phyloP scores from a whole-genome alignment of 2,888 invertebrate species.

The Patella caerulea region DNA sequence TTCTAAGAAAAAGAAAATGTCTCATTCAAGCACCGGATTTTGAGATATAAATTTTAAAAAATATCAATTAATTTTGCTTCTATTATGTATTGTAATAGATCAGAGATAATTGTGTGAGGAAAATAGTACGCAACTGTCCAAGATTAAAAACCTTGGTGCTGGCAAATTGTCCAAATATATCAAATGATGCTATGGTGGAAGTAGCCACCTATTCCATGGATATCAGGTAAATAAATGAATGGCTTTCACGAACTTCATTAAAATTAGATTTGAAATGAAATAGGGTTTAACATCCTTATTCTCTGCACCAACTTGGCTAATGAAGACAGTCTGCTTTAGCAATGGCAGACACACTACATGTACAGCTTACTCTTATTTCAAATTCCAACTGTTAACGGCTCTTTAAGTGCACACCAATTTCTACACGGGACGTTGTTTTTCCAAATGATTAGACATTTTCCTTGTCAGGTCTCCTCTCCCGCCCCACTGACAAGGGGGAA shows the following conservation, averaged over 20 bases:
- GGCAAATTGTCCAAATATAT: constrained; percentile 67
- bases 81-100: constrained; percentile 41
- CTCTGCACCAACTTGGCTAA: no score
- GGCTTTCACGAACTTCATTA: background rate
- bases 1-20: background rate
- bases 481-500: no score
- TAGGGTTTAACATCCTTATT: no score
- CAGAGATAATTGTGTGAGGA: constrained; percentile 59
- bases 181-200: constrained; percentile 61
- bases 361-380: no score
- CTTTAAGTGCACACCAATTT: no score
- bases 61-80: no score
- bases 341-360: no score
- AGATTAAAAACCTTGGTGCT: constrained; percentile 58
- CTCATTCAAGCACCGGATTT: background rate
- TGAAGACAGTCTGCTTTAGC: background rate
- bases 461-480: no score
- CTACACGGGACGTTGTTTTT: no score
- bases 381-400: no score
- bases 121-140: constrained; percentile 64
- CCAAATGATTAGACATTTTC: no score
- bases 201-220: constrained; percentile 62
- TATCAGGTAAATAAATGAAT: constrained; percentile 50
- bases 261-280: background rate
- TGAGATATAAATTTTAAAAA: no score